Evolutionary conservation across 2,113 vertebrate species (phyloP).

Genomic region (Thamnophis sirtalis): DNA sequence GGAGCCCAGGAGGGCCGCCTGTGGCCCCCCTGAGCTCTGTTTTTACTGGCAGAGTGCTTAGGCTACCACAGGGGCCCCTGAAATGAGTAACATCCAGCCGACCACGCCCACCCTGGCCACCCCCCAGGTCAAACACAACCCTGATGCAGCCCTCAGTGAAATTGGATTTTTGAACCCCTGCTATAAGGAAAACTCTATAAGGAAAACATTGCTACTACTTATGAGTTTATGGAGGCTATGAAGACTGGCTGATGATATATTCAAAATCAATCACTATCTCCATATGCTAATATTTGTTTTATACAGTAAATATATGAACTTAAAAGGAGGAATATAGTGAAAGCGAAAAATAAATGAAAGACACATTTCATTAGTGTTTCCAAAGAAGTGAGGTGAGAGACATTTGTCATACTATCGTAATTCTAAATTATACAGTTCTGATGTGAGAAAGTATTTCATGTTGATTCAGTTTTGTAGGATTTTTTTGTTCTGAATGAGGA

Average conservation of each 20-base stretch:
- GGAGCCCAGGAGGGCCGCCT: too few species aligned
- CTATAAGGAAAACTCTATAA: neutral
- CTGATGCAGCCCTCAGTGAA: too few species aligned
- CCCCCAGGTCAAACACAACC: too few species aligned
- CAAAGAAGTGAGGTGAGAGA: neutral
- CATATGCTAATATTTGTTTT: neutral
- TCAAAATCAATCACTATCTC: constrained; percentile 19
- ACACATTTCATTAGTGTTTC: neutral
- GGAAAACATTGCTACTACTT: neutral
- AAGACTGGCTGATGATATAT: neutral
- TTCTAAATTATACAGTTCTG: neutral
- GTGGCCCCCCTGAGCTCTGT: too few species aligned
- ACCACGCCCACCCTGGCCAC: too few species aligned
- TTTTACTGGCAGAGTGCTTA: too few species aligned
- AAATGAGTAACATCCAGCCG: too few species aligned
- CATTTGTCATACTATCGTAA: neutral
- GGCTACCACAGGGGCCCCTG: too few species aligned
- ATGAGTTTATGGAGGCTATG: neutral
- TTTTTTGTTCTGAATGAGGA: constrained; percentile 32
- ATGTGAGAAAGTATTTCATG: neutral
- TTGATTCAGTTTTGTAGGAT: constrained; percentile 25
- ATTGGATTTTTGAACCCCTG: too few species aligned
- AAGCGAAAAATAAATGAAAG: neutral
- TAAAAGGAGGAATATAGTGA: neutral
- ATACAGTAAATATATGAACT: neutral